Base-by-base conservation (phyloP, 1,140 invertebrate species). In the Temnothorax nylanderi region DNA sequence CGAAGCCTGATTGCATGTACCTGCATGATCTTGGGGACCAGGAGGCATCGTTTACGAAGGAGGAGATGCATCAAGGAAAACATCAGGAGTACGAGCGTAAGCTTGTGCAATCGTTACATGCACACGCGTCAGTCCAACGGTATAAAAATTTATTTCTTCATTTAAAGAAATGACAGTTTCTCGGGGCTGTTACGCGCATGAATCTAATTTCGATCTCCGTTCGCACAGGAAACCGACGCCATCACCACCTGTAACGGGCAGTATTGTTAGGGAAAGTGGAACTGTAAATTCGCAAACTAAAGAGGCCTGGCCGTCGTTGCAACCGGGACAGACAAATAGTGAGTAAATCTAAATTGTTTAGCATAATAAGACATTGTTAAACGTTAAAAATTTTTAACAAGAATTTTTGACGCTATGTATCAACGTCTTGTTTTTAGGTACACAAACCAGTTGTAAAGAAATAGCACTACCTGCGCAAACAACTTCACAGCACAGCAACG, bases 1-100 rank as follows among this genome's bases (percentile, higher is more conserved):
- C 98, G 49, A 99, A 99, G 96, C 96, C 97, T 89, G 99, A 99
- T 95, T 99, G 99, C 96, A 99, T 99, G 99, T 99, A 99, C 96
- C 97, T 99, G 92, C 99, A 99, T 96, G 99, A 99, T 95, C 96
- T 99, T 95, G 99, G 98, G 96, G 99, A 99, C 96, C 97, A 98
- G 87, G 98, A 99, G 93, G 98, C 99, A 87, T 99, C 98, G 94
- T 99, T 99, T 95, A 99, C 99, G 3, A 99, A 99, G 95, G 99
- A 99, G 95, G 99, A 99, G 96, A 99, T 99, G 99, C 99, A 99
- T 95, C 97, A 98, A 94, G 99, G 99, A 77, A n/a, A 99, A 96
- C 99, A 99, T 96, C 98, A 99, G 95, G 99, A 99, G 92, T 99
- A 99, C 95, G 99, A 99, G 96, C 97, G 98, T 93, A 98, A 98